Conservation (phyloP, 1,140 invertebrate species). For the Heterodera schachtii region DNA sequence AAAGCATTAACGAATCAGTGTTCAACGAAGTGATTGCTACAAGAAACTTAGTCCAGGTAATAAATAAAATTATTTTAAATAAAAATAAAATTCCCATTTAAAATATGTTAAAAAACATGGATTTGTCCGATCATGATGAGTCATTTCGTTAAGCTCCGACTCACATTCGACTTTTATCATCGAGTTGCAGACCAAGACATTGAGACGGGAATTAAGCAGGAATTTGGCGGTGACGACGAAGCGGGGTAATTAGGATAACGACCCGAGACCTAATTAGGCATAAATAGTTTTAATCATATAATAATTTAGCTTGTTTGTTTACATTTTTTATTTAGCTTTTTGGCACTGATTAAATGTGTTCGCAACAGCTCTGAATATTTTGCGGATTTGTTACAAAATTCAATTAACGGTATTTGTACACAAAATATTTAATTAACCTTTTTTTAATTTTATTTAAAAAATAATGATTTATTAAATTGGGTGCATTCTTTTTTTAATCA, state of each 20-base stretch:
- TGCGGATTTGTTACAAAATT: slow-evolving; percentile 82
- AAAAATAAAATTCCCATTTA: too few relatives aligned
- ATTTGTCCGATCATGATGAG: too few relatives aligned
- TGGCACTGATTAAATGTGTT: slow-evolving; percentile 77
- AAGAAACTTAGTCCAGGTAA: slow-evolving; percentile 49
- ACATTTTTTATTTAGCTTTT: not conserved
- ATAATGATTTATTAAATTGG: not conserved
- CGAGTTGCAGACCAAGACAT: slow-evolving; percentile 76
- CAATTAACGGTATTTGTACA: slow-evolving; percentile 72
- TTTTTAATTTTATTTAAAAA: not conserved
- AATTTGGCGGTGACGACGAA: slow-evolving; percentile 83
- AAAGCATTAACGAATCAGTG: slow-evolving; percentile 69
- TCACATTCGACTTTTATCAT: slow-evolving; percentile 76
- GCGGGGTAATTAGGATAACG: slow-evolving; percentile 69
- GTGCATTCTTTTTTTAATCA: not conserved
- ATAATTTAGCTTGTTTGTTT: too few relatives aligned
- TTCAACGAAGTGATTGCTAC: slow-evolving; percentile 65
- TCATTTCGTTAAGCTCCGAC: slow-evolving; percentile 70
- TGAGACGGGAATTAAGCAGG: slow-evolving; percentile 81
- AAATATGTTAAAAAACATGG: too few relatives aligned
- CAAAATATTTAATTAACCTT: not conserved
- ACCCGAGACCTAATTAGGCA: too few relatives aligned
- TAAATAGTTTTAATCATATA: too few relatives aligned
- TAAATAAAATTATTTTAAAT: too few relatives aligned
- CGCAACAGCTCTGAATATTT: slow-evolving; percentile 89